A percentile compares a stretch with the other conserved stretches of the same genome.
phyloP scores from a whole-genome alignment of 2,888 invertebrate species.

The Rhagonycha fulva region DNA sequence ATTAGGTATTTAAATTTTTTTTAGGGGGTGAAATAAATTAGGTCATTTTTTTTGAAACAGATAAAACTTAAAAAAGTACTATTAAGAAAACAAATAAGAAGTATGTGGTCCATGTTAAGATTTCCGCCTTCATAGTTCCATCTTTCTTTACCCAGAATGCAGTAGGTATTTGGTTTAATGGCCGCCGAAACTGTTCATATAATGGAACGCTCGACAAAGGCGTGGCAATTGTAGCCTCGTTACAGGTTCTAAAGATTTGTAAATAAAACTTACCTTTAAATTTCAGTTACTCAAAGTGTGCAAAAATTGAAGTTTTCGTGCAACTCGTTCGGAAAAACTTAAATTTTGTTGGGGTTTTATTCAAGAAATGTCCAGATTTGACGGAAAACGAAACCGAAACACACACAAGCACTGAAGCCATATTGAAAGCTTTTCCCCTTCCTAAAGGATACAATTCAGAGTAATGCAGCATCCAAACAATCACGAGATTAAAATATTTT shows the following conservation, averaged over 20 bases:
- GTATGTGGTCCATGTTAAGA: constrained; percentile 16
- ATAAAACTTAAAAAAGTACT: neutral
- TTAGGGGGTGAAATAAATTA: no score
- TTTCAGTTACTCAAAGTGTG: neutral
- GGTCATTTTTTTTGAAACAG: no score
- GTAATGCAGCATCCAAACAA: constrained; percentile 27
- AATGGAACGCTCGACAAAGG: constrained; percentile 45
- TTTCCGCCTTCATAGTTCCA: constrained; percentile 18
- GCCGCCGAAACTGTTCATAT: constrained; percentile 45
- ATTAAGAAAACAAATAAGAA: constrained; percentile 1
- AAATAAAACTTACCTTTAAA: constrained; percentile 16
- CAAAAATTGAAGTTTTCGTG: neutral
- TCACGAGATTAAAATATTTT: constrained; percentile 19
- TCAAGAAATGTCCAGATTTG: neutral
- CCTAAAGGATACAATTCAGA: constrained; percentile 32
- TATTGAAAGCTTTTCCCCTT: constrained; percentile 46
- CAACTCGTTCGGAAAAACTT: neutral
- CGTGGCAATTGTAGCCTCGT: constrained; percentile 46
- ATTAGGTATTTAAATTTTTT: no score
- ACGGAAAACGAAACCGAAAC: constrained; percentile 33
- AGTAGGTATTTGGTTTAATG: constrained; percentile 28
- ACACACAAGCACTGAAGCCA: constrained; percentile 43
- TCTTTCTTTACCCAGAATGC: constrained; percentile 31
- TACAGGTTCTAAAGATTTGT: constrained; percentile 24
- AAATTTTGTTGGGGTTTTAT: neutral